Conservation (phyloP, 2,113 vertebrate species). For the Willisornis vidua region DNA sequence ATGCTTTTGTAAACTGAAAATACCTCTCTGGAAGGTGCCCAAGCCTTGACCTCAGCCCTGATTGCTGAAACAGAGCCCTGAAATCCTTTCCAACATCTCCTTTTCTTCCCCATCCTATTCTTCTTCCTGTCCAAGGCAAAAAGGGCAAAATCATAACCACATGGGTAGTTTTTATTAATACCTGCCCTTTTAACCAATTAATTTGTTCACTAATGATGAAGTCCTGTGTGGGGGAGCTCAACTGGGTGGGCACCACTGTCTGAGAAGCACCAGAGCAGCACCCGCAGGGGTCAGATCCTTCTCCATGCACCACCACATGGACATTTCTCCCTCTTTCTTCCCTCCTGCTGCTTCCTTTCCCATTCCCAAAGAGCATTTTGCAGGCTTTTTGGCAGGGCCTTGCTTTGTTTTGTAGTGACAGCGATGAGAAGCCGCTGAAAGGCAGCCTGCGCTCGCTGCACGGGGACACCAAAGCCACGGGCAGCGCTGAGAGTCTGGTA, state of each 20-base stretch:
- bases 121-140: not conserved
- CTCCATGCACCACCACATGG: fast-evolving
- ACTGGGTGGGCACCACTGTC: fast-evolving
- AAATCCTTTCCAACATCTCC: not conserved
- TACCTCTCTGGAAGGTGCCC: not conserved
- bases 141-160: not conserved
- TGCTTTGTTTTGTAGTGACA: constrained; percentile 82
- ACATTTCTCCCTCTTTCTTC: not conserved
- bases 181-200: not conserved
- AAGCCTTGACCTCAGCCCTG: not conserved
- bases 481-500: constrained; percentile 94
- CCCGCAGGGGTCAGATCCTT: fast-evolving
- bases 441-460: constrained; percentile 88
- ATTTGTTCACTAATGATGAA: not conserved
- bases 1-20: not conserved
- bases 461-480: constrained; percentile 84
- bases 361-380: not conserved
- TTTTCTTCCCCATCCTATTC: not conserved
- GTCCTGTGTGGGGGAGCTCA: fast-evolving
- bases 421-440: constrained; percentile 95
- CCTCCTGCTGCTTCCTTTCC: not conserved
- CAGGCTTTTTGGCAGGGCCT: constrained; percentile 30
- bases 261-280: not conserved
- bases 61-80: not conserved
- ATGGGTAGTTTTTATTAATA: not conserved